phyloP scores from a whole-genome alignment of 2,113 vertebrate species.

The Oryctolagus cuniculus region DNA sequence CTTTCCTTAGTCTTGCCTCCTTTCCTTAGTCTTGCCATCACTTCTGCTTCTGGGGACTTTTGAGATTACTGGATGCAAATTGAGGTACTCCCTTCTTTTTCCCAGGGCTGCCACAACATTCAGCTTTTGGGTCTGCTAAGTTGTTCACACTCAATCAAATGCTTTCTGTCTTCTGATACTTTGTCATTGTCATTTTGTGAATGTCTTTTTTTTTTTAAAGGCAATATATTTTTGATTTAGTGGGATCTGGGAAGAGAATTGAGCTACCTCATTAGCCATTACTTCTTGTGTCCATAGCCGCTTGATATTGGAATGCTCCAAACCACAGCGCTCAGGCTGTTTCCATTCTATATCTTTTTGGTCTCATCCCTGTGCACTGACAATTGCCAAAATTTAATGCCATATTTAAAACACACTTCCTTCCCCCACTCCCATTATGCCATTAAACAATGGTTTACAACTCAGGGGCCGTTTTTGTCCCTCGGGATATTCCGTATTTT shows the following conservation, averaged over 20 bases:
- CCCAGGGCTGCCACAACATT: neutral
- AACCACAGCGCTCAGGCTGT: neutral
- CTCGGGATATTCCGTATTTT: neutral
- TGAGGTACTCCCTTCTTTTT: neutral
- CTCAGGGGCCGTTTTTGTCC: neutral
- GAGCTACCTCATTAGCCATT: neutral
- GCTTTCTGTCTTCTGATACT: constrained; percentile 17
- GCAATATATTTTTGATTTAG: neutral
- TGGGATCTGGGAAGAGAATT: neutral
- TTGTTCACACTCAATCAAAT: neutral
- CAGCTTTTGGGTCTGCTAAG: neutral
- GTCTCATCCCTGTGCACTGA: neutral
- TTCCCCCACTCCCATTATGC: neutral
- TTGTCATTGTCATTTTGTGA: neutral
- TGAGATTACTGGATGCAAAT: neutral
- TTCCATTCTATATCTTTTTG: neutral
- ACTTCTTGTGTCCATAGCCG: neutral
- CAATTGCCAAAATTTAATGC: constrained; percentile 33
- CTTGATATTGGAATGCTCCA: neutral
- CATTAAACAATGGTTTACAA: neutral
- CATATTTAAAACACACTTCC: neutral
- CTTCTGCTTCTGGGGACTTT: neutral
- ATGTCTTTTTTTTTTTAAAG: neutral
- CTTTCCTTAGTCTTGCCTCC: neutral
- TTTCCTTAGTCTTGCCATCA: neutral